Evolutionary conservation across 2,113 vertebrate species (phyloP).

Genomic region (Microcebus ravelobensis): DNA sequence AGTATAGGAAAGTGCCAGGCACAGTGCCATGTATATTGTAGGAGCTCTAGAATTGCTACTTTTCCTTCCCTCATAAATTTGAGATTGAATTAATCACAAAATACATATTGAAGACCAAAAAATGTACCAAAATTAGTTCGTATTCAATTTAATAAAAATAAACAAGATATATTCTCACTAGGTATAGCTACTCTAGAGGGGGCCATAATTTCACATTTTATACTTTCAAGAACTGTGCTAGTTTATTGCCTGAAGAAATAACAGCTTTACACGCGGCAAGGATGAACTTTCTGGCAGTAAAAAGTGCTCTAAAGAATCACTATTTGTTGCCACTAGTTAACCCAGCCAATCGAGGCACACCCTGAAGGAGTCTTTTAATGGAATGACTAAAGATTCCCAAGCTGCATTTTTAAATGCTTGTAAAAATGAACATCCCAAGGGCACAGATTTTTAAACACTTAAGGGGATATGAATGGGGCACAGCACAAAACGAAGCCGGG

Average conservation of each 20-base stretch:
- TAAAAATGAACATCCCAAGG: constrained; percentile 48
- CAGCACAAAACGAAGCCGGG: neutral
- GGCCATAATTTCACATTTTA: neutral
- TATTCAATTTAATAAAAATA: constrained; percentile 40
- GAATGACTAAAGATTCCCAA: constrained; percentile 37
- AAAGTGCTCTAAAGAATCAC: neutral
- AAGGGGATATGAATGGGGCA: neutral
- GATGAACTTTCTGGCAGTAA: constrained; percentile 14
- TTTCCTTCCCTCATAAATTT: neutral
- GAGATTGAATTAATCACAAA: neutral
- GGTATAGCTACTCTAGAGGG: neutral
- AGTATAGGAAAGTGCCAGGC: neutral
- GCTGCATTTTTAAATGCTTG: constrained; percentile 47
- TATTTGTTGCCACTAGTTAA: constrained; percentile 20
- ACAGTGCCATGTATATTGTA: neutral
- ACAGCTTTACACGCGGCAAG: neutral
- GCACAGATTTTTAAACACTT: neutral
- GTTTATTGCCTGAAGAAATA: constrained; percentile 45
- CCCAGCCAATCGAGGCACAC: constrained; percentile 2
- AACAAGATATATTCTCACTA: neutral
- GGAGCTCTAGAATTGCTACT: neutral
- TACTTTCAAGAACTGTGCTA: neutral
- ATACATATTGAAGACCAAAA: neutral
- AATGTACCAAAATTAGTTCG: neutral
- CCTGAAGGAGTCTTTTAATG: constrained; percentile 33